These are phyloP conservation scores for Chamaetylas fuelleborni DNA, from an alignment of 2,113 vertebrate genomes.

Conservation along the genomic window DNA sequence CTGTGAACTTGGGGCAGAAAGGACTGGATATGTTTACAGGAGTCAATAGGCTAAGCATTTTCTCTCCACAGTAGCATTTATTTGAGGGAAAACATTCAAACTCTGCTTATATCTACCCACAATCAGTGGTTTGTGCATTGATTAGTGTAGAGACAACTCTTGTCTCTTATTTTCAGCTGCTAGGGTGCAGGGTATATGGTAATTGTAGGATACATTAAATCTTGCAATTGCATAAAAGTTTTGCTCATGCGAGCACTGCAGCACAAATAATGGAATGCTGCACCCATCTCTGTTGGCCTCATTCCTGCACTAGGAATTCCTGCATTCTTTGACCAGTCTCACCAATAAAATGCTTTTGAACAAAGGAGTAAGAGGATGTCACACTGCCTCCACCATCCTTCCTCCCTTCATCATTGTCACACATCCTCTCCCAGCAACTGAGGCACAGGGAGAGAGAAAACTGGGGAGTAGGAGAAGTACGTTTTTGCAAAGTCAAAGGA, in stretches of 20 bases:
- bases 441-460: background rate
- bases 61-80: background rate
- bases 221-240: background rate
- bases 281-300: background rate
- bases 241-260: background rate
- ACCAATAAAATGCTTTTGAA: background rate
- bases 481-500: background rate
- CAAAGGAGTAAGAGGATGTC: background rate
- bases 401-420: background rate
- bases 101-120: background rate
- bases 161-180: background rate
- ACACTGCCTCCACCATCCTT: background rate
- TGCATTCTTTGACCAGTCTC: background rate
- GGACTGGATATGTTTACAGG: background rate
- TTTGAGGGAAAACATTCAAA: background rate
- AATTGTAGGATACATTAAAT: background rate
- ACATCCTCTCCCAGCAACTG: background rate
- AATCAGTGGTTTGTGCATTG: background rate
- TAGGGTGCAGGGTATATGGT: too few relatives aligned
- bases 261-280: background rate
- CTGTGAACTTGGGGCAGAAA: background rate
- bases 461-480: rapidly evolving
- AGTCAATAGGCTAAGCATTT: background rate
- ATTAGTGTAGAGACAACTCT: background rate
- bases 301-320: background rate